A percentile compares a stretch with the other conserved stretches of the same genome.
phyloP scores from a whole-genome alignment of 2,888 invertebrate genomes.

The Callosobruchus maculatus region DNA sequence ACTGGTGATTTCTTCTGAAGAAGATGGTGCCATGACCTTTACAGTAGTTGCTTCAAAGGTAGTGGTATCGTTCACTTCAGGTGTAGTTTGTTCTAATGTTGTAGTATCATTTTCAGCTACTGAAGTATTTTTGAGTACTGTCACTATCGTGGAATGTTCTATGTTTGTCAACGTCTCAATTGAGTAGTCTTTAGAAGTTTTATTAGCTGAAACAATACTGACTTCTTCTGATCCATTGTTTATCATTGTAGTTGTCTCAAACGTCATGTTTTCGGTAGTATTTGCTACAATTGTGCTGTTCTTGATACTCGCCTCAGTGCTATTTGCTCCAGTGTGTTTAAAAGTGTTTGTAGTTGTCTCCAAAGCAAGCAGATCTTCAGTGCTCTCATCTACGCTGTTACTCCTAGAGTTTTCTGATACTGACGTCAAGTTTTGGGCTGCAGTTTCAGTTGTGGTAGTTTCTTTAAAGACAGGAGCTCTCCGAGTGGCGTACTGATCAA shows the following conservation, averaged over 20 bases:
- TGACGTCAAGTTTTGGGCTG: background rate
- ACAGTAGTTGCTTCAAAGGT: constrained; percentile 7
- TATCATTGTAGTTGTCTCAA: background rate
- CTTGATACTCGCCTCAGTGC: background rate
- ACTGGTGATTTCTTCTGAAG: constrained; percentile 15
- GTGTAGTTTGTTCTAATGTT: background rate
- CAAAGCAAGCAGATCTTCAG: constrained; percentile 45
- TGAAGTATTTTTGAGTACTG: background rate
- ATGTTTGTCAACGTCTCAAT: background rate
- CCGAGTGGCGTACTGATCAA: constrained; percentile 22
- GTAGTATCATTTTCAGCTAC: background rate
- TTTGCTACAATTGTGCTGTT: background rate
- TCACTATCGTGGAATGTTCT: background rate
- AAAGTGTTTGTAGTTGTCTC: constrained; percentile 42
- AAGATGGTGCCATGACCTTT: constrained; percentile 8
- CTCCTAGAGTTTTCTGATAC: constrained; percentile 3
- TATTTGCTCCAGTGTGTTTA: constrained; percentile 10
- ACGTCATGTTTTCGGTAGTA: background rate
- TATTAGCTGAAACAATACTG: background rate
- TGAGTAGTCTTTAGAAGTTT: background rate
- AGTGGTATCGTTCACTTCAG: background rate
- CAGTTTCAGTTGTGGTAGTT: constrained; percentile 1
- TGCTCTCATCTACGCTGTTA: constrained; percentile 22
- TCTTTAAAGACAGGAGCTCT: background rate
- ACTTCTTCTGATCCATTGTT: background rate